Conservation (phyloP, 2,113 vertebrate species). For the human (Homo sapiens) region DNA sequence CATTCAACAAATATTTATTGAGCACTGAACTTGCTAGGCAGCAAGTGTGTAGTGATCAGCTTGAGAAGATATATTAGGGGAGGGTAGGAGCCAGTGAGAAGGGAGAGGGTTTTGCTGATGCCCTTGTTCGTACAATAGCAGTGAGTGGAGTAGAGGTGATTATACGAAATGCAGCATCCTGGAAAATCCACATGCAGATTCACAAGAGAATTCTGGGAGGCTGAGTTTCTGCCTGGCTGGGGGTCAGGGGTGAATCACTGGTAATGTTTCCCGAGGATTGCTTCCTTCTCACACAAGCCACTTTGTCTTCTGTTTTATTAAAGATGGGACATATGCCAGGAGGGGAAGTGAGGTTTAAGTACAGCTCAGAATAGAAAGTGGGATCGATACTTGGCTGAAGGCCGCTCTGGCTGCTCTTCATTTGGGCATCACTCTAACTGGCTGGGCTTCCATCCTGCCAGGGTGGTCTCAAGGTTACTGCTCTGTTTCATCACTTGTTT, state of each 20-base stretch:
- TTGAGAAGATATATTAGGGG: neutral
- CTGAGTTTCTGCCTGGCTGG: neutral
- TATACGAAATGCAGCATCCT: neutral
- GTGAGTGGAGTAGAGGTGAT: neutral
- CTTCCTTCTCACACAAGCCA: neutral
- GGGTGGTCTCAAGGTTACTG: slow-evolving; percentile 32
- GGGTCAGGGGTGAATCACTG: neutral
- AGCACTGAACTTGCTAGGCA: neutral
- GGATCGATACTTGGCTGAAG: slow-evolving; percentile 58
- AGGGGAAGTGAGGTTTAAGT: slow-evolving; percentile 54
- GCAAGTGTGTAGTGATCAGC: neutral
- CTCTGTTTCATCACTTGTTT: neutral
- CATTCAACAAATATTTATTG: neutral
- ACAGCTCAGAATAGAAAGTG: slow-evolving; percentile 60
- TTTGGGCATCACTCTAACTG: neutral
- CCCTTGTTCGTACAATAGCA: neutral
- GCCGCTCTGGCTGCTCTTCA: neutral
- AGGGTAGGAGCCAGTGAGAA: neutral
- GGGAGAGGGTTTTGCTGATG: neutral
- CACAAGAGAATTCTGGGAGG: neutral
- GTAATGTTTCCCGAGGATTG: neutral
- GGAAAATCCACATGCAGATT: neutral
- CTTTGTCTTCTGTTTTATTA: slow-evolving; percentile 48
- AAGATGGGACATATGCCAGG: neutral
- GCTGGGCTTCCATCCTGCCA: neutral